Evolutionary conservation across 2,113 vertebrate genomes (phyloP), one percentile per base, ranked within the genome.

Genomic region (Eira barbara): DNA sequence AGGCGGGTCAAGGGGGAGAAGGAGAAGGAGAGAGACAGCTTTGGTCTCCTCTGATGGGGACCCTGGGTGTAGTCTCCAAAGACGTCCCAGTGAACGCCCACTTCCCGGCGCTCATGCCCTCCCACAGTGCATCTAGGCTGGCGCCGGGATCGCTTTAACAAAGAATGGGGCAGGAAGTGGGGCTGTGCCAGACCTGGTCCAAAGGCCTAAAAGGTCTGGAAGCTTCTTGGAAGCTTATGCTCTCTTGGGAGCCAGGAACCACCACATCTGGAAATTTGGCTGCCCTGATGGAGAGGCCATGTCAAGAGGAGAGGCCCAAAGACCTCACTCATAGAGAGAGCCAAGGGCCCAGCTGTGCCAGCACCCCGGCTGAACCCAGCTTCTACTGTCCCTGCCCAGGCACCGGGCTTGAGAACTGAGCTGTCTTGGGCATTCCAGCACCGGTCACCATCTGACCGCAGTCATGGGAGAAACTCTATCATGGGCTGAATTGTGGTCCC

Each of bases 71-170:
- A 29, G 76, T 34, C 57, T 91, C 34, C 74, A 65, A 86, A 67
- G 45, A 23, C 11, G 17, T 7, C 18, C 36, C 55, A 2, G n/a
- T 21, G 88, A 69, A 45, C 2, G 21, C 8, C 1, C 2, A n/a
- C 45, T 59, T 39, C 59, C 88, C 3, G 0, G 7, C 6, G 7
- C 36, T 10, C 67, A 61, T 0, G 0, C 7, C 25, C 8, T n/a
- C 27, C 29, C 8, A 1, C 36, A 18, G 25, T 0, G 17, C 29
- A 21, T 25, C 82, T 17, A 27, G 39, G 61, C 13, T 55, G 25
- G 12, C 1, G 1, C n/a, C 8, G 49, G 31, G 12, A 14, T 5
- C 0, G 0, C 31, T 15, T 59, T 49, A 39, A 47, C 42, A 61
- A 73, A 82, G 49, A 18, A 42, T 3, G 34, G 8, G 23, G 29